Evolutionary conservation across 2,888 invertebrate species (phyloP), one percentile per base, ranked within the genome.

Genomic region (Resseliella maxima): DNA sequence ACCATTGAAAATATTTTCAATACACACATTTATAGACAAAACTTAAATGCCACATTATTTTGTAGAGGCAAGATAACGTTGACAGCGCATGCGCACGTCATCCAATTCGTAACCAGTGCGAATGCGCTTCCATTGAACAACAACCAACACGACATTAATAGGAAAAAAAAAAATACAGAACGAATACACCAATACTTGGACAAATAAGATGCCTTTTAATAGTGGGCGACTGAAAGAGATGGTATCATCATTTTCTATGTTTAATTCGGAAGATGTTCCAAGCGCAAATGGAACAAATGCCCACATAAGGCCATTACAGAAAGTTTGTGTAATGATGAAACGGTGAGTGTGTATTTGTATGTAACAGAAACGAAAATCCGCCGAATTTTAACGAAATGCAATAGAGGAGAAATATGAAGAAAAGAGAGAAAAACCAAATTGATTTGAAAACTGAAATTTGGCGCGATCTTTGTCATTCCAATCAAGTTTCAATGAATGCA

Each of bases 401-500:
- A 72, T 10, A 72, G 72, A 72, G 72, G 31, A 31, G 72, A 72
- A 31, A 15, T 5, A 15, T 27, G 72, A 31, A 15, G 35, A 35
- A 72, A 72, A 72, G 72, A 72, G 72, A 72, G 72, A 31, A 72
- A 2, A 15, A 35, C 35, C 27, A 35, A 31, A 35, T 31, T 72
- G 1, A 72, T 12, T 8, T 35, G 35, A 31, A 72, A 72, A 24
- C 6, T n/a, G n/a, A 35, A 72, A 31, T 72, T 72, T 72, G 72
- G 72, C 72, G 31, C 72, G 72, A 72, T 72, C 72, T 31, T 72
- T 35, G 72, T 72, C 72, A 72, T 72, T 72, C 72, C 6, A 12
- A 72, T 72, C 1, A 15, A 72, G 31, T 18, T 2, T 31, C 2
- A 59, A 72, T 35, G 72, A 50, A 50, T 50, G 59, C 5, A 59